A percentile compares a stretch with the other conserved stretches of the same genome.
Conservation (phyloP, 2,113 vertebrate genomes). For the Pithys albifrons region DNA sequence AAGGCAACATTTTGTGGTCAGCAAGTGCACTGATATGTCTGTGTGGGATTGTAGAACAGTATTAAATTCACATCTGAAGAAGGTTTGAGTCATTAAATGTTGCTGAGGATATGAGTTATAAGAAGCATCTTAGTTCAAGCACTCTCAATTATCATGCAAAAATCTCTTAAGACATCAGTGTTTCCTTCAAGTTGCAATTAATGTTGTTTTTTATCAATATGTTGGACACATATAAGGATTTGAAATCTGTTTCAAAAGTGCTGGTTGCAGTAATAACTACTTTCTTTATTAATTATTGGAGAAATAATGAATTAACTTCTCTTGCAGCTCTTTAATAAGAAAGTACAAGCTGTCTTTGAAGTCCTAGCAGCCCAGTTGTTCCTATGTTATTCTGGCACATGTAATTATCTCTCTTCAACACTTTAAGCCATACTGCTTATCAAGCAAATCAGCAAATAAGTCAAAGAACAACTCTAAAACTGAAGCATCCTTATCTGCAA, state of each 20-base stretch:
- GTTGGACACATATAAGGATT: not conserved
- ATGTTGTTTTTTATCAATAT: not conserved
- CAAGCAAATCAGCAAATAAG: constrained; percentile 62
- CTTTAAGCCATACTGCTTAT: constrained; percentile 39
- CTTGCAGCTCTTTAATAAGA: constrained; percentile 26
- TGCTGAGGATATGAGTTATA: not conserved
- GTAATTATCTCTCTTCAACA: constrained; percentile 41
- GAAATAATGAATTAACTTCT: not conserved
- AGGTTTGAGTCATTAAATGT: not conserved
- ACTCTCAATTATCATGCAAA: not conserved
- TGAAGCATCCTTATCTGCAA: constrained; percentile 47
- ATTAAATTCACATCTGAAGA: not conserved
- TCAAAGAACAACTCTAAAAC: constrained; percentile 48
- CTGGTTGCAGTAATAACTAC: not conserved
- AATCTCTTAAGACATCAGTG: not conserved
- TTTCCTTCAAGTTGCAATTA: not conserved
- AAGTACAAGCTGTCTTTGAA: constrained; percentile 42
- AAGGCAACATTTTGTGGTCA: not conserved
- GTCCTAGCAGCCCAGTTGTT: constrained; percentile 27
- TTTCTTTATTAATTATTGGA: constrained; percentile 32
- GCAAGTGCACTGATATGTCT: not conserved
- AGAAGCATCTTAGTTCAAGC: not conserved
- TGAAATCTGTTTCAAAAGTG: not conserved
- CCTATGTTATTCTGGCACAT: constrained; percentile 28
- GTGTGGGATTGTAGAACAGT: not conserved